Evolutionary conservation across 2,888 invertebrate species (phyloP).

Genomic region (Bhutanitis thaidina): DNA sequence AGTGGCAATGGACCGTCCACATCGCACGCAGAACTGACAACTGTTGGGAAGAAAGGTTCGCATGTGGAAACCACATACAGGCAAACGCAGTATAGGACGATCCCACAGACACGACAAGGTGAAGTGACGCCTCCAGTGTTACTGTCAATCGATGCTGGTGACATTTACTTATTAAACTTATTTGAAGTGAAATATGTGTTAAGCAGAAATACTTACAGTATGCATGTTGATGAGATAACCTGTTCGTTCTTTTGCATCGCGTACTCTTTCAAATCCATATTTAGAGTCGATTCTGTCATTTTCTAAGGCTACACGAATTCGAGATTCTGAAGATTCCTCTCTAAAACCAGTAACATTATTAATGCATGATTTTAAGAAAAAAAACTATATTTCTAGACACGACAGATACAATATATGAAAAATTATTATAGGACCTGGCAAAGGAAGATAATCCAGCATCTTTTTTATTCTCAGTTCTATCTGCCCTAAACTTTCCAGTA

Average conservation of each 20-base stretch:
- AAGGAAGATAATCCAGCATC: slow-evolving; percentile 52
- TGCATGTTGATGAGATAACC: slow-evolving; percentile 99
- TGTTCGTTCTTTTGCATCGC: slow-evolving; percentile 88
- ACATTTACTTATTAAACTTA: no score
- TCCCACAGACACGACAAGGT: no score
- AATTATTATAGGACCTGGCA: slow-evolving; percentile 41
- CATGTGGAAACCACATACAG: no score
- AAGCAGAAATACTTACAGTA: slow-evolving; percentile 81
- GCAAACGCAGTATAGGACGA: no score
- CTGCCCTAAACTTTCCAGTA: slow-evolving; percentile 74
- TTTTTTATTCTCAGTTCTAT: slow-evolving; percentile 56
- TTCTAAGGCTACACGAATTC: slow-evolving; percentile 76
- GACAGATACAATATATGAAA: background rate
- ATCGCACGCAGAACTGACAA: no score
- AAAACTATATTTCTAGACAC: background rate
- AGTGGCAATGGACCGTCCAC: no score
- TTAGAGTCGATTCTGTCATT: slow-evolving; percentile 95
- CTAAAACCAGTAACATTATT: slow-evolving; percentile 34
- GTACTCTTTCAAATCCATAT: slow-evolving; percentile 95
- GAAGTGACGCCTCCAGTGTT: no score
- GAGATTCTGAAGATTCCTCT: slow-evolving; percentile 73
- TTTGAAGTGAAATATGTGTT: no score
- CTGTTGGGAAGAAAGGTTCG: no score
- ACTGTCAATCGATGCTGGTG: no score
- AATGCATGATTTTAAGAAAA: no score